Conservation (phyloP, 2,113 vertebrate genomes). For the Sceloporus tristichus region DNA sequence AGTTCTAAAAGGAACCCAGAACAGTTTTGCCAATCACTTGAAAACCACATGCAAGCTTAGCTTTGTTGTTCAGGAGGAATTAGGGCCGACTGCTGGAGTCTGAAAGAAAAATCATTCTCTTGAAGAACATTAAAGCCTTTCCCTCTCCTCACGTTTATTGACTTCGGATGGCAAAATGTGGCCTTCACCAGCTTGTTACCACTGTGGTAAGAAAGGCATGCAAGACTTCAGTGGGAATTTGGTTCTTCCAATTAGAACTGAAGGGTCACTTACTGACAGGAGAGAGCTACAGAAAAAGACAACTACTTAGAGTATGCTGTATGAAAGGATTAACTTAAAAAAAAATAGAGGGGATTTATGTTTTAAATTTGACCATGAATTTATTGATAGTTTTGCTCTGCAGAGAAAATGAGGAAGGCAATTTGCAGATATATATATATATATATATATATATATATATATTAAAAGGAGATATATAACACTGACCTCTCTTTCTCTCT, state of each 20-base stretch:
- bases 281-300: neutral
- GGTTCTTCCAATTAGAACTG: conserved; percentile 31
- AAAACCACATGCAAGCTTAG: conserved; percentile 67
- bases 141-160: conserved; percentile 45
- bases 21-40: conserved; percentile 67
- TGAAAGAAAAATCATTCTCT: conserved; percentile 63
- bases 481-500: too few species aligned
- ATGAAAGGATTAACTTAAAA: conserved; percentile 32
- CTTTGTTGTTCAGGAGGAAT: conserved; percentile 63
- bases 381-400: neutral
- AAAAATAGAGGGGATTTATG: conserved; percentile 13
- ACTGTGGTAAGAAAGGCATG: conserved; percentile 36
- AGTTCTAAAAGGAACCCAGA: conserved; percentile 66
- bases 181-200: conserved; percentile 10
- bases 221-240: conserved; percentile 32
- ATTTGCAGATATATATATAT: too few species aligned
- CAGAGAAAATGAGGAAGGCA: neutral
- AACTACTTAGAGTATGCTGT: rapidly evolving
- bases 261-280: conserved; percentile 24
- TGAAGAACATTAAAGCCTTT: conserved; percentile 48
- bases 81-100: conserved; percentile 45
- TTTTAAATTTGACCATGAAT: neutral
- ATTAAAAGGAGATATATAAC: too few species aligned
- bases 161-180: conserved; percentile 53
- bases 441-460: too few species aligned